These are phyloP conservation scores for Eucidaris tribuloides DNA, from an alignment of 35 echinoderm and acorn worm genomes.

Conservation along the genomic window DNA sequence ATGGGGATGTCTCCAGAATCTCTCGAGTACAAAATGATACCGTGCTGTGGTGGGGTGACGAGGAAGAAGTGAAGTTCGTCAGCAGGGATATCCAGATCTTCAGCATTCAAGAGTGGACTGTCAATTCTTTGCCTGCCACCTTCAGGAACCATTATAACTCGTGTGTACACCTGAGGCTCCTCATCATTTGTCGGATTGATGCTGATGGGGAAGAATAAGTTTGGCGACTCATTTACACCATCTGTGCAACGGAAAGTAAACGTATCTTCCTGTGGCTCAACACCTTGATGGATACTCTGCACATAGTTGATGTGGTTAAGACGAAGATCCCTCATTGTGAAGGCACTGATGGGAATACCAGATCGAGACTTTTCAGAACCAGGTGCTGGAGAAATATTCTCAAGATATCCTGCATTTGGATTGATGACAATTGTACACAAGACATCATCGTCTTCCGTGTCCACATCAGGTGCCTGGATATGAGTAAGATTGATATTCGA, in stretches of 20 bases:
- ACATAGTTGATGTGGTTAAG: constrained; percentile 98
- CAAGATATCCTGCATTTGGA: constrained; percentile 76
- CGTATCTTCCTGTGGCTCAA: constrained; percentile 75
- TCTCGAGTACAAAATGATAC: constrained; percentile 51
- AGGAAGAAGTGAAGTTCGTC: constrained; percentile 94
- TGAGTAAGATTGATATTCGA: constrained; percentile 68
- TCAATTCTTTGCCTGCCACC: constrained; percentile 65
- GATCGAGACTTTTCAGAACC: constrained; percentile 96
- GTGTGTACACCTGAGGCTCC: constrained; percentile 62
- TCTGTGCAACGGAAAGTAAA: constrained; percentile 89
- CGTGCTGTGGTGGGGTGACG: constrained; percentile 58
- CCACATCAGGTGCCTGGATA: constrained; percentile 77
- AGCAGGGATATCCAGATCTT: constrained; percentile 69
- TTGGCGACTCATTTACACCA: constrained; percentile 73
- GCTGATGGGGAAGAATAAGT: constrained; percentile 72
- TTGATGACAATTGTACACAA: constrained; percentile 73
- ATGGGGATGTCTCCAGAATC: constrained; percentile 45
- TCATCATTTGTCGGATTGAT: constrained; percentile 92
- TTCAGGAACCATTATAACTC: constrained; percentile 72
- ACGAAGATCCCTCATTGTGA: constrained; percentile 82
- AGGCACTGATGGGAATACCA: constrained; percentile 87
- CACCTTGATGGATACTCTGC: constrained; percentile 74
- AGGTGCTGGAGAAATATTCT: constrained; percentile 96
- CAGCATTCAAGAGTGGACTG: constrained; percentile 52
- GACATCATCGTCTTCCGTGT: constrained; percentile 92